A percentile compares a stretch with the other conserved stretches of the same genome.
Evolutionary conservation across 92 coral and sea anemone species (phyloP).

Genomic region (Zoanthus sociatus): DNA sequence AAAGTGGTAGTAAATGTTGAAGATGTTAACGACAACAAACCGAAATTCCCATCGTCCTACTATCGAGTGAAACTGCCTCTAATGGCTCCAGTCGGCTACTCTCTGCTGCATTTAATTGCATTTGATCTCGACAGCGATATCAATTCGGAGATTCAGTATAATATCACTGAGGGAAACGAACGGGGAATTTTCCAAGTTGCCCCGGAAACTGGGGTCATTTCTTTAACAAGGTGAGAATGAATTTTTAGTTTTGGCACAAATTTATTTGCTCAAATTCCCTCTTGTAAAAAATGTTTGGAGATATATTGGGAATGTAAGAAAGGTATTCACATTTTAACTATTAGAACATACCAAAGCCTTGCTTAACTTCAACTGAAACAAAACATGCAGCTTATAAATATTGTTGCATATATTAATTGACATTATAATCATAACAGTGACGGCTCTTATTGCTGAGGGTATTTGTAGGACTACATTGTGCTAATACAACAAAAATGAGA

Average conservation of each 20-base stretch:
- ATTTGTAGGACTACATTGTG: too few species aligned
- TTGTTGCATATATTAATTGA: too few species aligned
- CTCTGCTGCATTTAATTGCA: constrained; percentile 75
- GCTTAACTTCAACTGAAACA: too few species aligned
- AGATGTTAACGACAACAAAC: constrained; percentile 88
- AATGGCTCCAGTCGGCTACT: constrained; percentile 59
- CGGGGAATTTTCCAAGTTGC: constrained; percentile 71
- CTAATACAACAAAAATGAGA: too few species aligned
- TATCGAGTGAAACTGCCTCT: constrained; percentile 70
- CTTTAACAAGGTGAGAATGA: constrained; percentile 43
- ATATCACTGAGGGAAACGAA: constrained; percentile 70
- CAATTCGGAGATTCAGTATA: constrained; percentile 63
- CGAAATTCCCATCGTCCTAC: constrained; percentile 70
- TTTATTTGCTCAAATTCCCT: not conserved
- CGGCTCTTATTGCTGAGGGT: too few species aligned
- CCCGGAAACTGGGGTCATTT: constrained; percentile 71
- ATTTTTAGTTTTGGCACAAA: not conserved
- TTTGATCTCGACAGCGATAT: constrained; percentile 77
- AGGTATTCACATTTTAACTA: too few species aligned
- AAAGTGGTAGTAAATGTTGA: constrained; percentile 77
- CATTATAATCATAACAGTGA: too few species aligned
- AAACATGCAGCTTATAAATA: too few species aligned
- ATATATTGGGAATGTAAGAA: too few species aligned
- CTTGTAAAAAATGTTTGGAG: too few species aligned
- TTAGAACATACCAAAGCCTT: too few species aligned